Evolutionary conservation across 2,888 invertebrate species (phyloP).

Genomic region (Mylabris sibirica): DNA sequence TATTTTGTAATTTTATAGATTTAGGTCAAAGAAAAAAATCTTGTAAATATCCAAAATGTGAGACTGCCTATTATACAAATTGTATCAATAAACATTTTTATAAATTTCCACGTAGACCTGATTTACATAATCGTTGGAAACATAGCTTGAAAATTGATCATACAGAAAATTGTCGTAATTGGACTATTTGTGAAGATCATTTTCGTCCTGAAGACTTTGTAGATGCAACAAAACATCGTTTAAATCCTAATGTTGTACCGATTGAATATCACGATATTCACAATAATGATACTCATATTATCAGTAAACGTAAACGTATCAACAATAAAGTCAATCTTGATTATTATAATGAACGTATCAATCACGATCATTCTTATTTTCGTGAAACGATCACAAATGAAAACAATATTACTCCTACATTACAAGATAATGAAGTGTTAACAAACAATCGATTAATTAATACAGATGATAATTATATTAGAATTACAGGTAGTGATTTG

Average conservation of each 20-base stretch:
- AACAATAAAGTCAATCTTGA: neutral
- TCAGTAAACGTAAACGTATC: too few relatives aligned
- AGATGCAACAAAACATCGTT: neutral
- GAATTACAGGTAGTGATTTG: neutral
- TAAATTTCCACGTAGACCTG: neutral
- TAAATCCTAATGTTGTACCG: neutral
- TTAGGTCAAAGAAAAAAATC: neutral
- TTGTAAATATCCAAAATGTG: neutral
- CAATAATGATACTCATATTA: too few relatives aligned
- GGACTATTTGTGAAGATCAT: neutral
- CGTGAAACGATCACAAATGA: neutral
- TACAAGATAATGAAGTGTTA: neutral
- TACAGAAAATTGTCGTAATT: neutral
- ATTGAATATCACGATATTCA: too few relatives aligned
- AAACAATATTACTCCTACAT: neutral
- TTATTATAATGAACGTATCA: too few relatives aligned
- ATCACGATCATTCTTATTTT: neutral
- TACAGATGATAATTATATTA: neutral
- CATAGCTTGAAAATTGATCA: neutral
- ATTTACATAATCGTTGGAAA: neutral
- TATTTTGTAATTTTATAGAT: neutral
- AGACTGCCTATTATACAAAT: neutral
- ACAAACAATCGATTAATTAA: neutral
- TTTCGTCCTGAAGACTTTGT: neutral
- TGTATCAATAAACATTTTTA: neutral